A percentile compares a stretch with the other conserved stretches of the same genome.
Evolutionary conservation across 1,140 invertebrate species (phyloP).

Genomic region (Platyura marginata): DNA sequence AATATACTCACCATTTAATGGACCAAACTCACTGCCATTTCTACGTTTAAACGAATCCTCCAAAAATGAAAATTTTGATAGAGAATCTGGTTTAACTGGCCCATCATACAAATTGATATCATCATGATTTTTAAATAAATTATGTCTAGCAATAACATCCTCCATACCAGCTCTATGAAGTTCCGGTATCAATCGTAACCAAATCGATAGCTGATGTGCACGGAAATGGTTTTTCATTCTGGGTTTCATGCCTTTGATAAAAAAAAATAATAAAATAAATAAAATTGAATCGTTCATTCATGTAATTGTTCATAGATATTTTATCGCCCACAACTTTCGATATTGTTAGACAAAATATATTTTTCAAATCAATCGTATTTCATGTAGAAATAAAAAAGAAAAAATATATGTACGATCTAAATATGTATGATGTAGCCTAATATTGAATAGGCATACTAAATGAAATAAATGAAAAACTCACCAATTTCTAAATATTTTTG

Average conservation of each 20-base stretch:
- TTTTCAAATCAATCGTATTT: not conserved
- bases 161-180: slow-evolving; percentile 78
- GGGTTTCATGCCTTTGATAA: slow-evolving; percentile 62
- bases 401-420: no score
- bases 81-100: slow-evolving; percentile 56
- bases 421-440: no score
- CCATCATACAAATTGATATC: slow-evolving; percentile 67
- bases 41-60: slow-evolving; percentile 22
- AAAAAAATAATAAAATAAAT: slow-evolving; percentile 7
- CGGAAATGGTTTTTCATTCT: slow-evolving; percentile 85
- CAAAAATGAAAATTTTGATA: slow-evolving; percentile 31
- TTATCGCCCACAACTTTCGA: no score
- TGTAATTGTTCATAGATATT: no score
- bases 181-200: slow-evolving; percentile 82
- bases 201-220: slow-evolving; percentile 83
- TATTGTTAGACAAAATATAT: not conserved
- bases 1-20: slow-evolving; percentile 1
- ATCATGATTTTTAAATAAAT: slow-evolving; percentile 64
- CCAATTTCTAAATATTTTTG: slow-evolving; percentile 87
- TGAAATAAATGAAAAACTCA: slow-evolving; percentile 33
- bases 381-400: not conserved
- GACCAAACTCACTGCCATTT: slow-evolving; percentile 1
- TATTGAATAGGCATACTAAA: no score
- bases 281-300: slow-evolving; percentile 3
- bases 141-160: slow-evolving; percentile 63